phyloP scores from a whole-genome alignment of 1,140 invertebrate genomes.

The Halesus radiatus region DNA sequence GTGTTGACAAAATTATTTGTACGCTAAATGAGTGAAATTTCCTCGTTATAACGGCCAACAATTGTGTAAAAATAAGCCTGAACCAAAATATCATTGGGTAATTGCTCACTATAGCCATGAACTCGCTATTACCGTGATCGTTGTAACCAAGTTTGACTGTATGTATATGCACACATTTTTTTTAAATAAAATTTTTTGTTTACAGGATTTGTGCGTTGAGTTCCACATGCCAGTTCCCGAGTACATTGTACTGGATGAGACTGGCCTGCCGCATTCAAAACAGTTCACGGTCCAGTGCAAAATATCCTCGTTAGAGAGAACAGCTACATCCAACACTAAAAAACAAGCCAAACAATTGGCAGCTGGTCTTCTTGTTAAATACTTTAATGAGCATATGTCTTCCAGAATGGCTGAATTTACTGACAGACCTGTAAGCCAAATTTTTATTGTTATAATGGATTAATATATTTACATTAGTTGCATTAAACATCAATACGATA shows the following conservation, averaged over 20 bases:
- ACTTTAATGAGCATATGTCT: conserved; percentile 45
- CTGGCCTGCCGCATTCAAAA: conserved; percentile 78
- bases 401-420: conserved; percentile 41
- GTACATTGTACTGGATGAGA: conserved; percentile 73
- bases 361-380: conserved; percentile 66
- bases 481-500: too few species aligned
- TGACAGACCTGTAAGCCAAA: neutral
- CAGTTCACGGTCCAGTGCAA: conserved; percentile 76
- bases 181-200: neutral
- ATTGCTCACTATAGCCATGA: too few species aligned
- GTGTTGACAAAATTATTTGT: too few species aligned
- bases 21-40: too few species aligned
- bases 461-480: too few species aligned
- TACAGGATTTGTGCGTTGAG: conserved; percentile 72
- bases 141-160: too few species aligned
- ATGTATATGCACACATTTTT: too few species aligned
- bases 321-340: conserved; percentile 67
- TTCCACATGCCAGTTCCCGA: conserved; percentile 73
- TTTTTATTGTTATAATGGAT: too few species aligned
- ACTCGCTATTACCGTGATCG: too few species aligned
- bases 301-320: conserved; percentile 71
- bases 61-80: too few species aligned
- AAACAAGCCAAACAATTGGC: conserved; percentile 71
- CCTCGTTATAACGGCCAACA: too few species aligned
- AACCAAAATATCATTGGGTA: too few species aligned